A percentile compares a stretch with the other conserved stretches of the same genome.
Conservation (phyloP, 2,888 invertebrate species). For the Erpobdella octoculata region DNA sequence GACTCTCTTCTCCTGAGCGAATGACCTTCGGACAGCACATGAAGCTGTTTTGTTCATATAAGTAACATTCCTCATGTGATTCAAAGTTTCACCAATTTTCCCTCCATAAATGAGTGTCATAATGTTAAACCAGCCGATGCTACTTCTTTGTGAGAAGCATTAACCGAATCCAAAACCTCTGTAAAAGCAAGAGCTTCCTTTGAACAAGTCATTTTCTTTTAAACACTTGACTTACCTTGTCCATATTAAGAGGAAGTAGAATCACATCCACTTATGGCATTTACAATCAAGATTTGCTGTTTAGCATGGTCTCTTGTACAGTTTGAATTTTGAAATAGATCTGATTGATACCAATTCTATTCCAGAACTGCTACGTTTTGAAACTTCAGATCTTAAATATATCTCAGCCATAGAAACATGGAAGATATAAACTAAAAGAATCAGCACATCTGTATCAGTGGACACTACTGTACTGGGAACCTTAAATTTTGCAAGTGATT, state of each 20-base stretch:
- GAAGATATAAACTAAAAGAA: neutral
- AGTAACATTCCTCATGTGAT: neutral
- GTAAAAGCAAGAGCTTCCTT: neutral
- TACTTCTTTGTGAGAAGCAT: too few relatives aligned
- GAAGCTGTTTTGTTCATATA: slow-evolving; percentile 7
- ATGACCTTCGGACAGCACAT: too few relatives aligned
- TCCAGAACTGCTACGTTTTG: neutral
- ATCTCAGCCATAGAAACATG: neutral
- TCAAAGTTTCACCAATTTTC: too few relatives aligned
- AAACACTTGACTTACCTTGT: neutral
- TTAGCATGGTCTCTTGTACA: neutral
- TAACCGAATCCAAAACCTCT: neutral
- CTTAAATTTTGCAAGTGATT: neutral
- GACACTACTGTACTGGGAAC: neutral
- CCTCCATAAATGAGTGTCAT: too few relatives aligned
- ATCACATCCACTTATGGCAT: too few relatives aligned
- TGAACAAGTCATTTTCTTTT: neutral
- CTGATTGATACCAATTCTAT: neutral
- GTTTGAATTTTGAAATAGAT: neutral
- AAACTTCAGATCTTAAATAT: neutral
- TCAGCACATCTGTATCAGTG: neutral
- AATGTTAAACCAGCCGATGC: too few relatives aligned
- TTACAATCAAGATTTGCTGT: neutral
- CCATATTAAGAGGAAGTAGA: neutral
- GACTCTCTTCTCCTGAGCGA: too few relatives aligned